Conservation (phyloP, 1,140 invertebrate genomes). For the Pygmarrhopalites habei region DNA sequence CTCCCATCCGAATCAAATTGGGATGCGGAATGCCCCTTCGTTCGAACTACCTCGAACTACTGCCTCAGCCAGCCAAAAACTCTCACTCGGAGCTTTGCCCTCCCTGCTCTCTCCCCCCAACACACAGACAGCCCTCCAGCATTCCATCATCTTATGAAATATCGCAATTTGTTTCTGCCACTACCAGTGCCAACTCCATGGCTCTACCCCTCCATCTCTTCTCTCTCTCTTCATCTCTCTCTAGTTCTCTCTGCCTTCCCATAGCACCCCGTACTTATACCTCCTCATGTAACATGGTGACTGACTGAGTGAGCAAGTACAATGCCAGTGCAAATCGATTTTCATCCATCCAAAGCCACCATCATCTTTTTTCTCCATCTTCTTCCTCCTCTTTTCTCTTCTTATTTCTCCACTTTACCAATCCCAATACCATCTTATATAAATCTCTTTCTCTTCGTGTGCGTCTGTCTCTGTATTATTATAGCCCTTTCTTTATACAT, state of each 20-base stretch:
- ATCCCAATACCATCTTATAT: no score
- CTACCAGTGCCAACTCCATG: conserved; percentile 27
- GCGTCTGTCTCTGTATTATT: no score
- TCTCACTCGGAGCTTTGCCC: conserved; percentile 16
- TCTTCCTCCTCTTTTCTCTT: no score
- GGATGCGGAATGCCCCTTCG: conserved; percentile 29
- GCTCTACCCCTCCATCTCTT: conserved; percentile 8
- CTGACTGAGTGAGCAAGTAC: background rate
- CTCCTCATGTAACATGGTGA: background rate
- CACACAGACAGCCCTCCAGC: conserved; percentile 20
- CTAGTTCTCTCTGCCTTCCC: background rate
- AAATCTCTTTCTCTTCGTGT: no score
- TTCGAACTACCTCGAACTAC: conserved; percentile 13
- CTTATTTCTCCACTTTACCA: no score
- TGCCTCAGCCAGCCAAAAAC: conserved; percentile 15
- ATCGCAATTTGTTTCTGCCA: conserved; percentile 30
- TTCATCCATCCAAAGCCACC: background rate
- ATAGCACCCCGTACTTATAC: background rate
- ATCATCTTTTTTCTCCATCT: no score
- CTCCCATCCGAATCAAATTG: conserved; percentile 35
- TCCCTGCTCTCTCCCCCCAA: conserved; percentile 7
- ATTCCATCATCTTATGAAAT: conserved; percentile 30
- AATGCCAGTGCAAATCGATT: background rate
- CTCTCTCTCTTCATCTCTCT: background rate
- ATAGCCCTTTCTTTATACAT: no score